phyloP scores from a whole-genome alignment of 2,888 invertebrate genomes.

The Pegoplata infirma region DNA sequence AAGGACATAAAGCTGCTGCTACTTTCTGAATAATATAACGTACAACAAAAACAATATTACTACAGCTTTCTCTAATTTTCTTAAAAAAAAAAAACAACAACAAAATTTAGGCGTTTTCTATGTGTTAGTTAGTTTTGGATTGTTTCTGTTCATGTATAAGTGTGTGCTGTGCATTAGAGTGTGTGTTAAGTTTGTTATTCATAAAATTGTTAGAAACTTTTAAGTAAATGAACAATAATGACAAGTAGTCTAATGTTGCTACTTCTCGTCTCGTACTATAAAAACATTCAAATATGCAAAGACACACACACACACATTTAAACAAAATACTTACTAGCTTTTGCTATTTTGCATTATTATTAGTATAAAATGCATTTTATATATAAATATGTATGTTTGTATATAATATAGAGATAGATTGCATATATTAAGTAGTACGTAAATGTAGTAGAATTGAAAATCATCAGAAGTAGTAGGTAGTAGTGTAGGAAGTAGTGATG shows the following conservation, averaged over 20 bases:
- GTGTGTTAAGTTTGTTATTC: slow-evolving; percentile 62
- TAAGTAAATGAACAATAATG: slow-evolving; percentile 77
- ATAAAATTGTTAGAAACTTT: slow-evolving; percentile 69
- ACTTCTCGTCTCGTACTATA: slow-evolving; percentile 21
- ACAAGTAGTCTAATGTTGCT: slow-evolving; percentile 70
- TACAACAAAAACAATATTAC: slow-evolving; percentile 8
- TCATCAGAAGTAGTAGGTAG: slow-evolving; percentile 31
- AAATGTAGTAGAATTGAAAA: slow-evolving; percentile 7
- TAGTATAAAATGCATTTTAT: slow-evolving; percentile 71
- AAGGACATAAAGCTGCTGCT: slow-evolving; percentile 72
- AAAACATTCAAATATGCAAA: background rate
- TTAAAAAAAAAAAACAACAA: too few relatives aligned
- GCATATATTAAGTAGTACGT: slow-evolving; percentile 57
- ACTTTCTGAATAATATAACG: slow-evolving; percentile 37
- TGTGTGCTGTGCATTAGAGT: slow-evolving; percentile 24
- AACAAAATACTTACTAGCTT: slow-evolving; percentile 8
- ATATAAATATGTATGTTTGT: too few relatives aligned
- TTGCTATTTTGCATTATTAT: slow-evolving; percentile 72
- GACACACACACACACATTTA: background rate
- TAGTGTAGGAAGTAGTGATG: slow-evolving; percentile 21
- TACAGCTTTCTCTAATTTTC: slow-evolving; percentile 42
- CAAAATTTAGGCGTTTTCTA: slow-evolving; percentile 45
- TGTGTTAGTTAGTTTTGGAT: too few relatives aligned
- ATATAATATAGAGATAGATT: slow-evolving; percentile 49
- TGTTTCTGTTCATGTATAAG: slow-evolving; percentile 28